Evolutionary conservation across 2,797 vertebrate genomes (phyloP), one percentile per base, ranked within the genome.

Genomic region (Phyllotis vaccarum): DNA sequence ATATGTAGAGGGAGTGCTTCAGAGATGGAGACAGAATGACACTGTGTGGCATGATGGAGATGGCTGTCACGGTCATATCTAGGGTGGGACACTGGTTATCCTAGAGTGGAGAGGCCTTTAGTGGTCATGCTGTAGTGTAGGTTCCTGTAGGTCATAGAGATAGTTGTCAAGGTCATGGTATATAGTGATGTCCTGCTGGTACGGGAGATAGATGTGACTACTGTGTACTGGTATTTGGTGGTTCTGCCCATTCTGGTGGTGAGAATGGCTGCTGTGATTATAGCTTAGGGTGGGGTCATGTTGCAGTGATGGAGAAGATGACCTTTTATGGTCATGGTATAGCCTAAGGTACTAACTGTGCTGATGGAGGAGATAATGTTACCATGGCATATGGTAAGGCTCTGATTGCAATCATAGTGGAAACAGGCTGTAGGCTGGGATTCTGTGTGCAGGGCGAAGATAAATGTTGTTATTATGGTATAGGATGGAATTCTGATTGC

Each of bases 1-100:
- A 6, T 1, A 0, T 0, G 0, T 19, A 16, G 70, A 60, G 11
- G 72, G 27, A 37, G 0, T 29, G 29, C 29, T 64, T 52, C 46
- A 13, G 1, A 17, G 54, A 68, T 24, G 62, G 27, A 64, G 58
- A 6, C 13, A 17, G 29, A 1, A 64, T 64, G 81, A 8, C 60
- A 19, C 43, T 3, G 0, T 17, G 64, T 29, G n/a, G 74, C 49
- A 52, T 34, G 24, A 31, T 16, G 5, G 13, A 43, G 37, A 52
- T 24, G 31, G 8, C 13, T 0, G 0, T 29, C 46, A 40, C 11
- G 46, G 43, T 85, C 68, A 31, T 19, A 27, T 58, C 37, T 58
- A 75, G 37, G 5, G 19, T 68, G 62, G 46, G 11, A 46, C 6
- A 22, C 6, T 14, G 81, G 43, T n/a, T 68, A n/a, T 14, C 46